Base-by-base conservation (phyloP, 2,113 vertebrate species). In the Paratilapia polleni region DNA sequence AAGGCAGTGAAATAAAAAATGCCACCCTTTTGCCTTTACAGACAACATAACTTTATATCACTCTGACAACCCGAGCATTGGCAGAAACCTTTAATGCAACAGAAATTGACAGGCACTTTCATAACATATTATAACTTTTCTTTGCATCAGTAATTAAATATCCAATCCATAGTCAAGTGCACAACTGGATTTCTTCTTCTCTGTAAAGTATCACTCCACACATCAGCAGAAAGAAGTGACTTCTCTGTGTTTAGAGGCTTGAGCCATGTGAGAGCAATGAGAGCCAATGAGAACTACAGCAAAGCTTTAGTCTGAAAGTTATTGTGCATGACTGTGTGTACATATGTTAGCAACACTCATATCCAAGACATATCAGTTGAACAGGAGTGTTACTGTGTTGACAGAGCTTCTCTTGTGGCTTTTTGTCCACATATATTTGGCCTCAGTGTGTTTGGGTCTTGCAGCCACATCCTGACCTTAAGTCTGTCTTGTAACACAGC, bases 401-500 rank as follows among this genome's bases (percentile, higher is more conserved):
- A 88, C 28, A 41, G 59, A 70, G 47, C 12, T 49, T 26, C 79
- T 24, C 61, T 87, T 5, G 1, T 76, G 79, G 75, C 81, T 84
- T 91, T 92, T 89, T 81, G 60, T 88, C 73, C 7, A 47, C 78
- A 81, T 66, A 36, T 63, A 63, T 85, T 83, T 81, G 63, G 85
- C 88, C 80, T 86, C 26, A 2, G 3, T 31, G 52, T 59, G 87
- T 90, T 85, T 80, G 66, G 62, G 66, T 82, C 81, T 80, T 47
- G 17, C 49, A 59, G 84, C 75, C 57, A 12, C 64, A 24, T 73
- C 84, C 73, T 84, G 82, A 85, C 76, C 70, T 75, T 79, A 9
- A 78, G 80, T 80, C 60, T 2, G 6, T 24, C 52, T 66, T 84
- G 66, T 86, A 34, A n/a, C 15, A 38, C 59, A 58, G 17, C 43